Evolutionary conservation across 2,888 invertebrate species (phyloP).

Genomic region (Drosophila borealis): DNA sequence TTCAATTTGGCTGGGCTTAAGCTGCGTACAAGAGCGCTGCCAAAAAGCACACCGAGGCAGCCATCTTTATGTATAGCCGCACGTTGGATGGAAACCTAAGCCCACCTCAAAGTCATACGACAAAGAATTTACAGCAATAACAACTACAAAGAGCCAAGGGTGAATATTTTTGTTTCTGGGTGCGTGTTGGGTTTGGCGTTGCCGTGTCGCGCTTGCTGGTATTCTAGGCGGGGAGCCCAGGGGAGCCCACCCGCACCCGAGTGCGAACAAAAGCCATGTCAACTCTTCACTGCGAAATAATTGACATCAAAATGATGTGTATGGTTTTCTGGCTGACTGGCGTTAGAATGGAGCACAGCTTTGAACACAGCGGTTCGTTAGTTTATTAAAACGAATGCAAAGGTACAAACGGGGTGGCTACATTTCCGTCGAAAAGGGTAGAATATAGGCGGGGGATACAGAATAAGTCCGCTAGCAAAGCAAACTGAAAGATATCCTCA

Average conservation of each 20-base stretch:
- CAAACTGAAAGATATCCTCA: too few species aligned
- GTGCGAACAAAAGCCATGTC: slow-evolving; percentile 37
- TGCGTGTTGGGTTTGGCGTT: slow-evolving; percentile 5
- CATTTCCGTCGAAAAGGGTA: not conserved
- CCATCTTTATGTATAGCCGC: slow-evolving; percentile 1
- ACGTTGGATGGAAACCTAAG: slow-evolving; percentile 23
- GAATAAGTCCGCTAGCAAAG: too few species aligned
- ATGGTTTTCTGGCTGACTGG: slow-evolving; percentile 26
- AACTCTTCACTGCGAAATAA: slow-evolving; percentile 58
- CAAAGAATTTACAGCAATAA: slow-evolving; percentile 23
- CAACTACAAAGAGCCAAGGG: slow-evolving; percentile 26
- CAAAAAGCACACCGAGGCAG: slow-evolving; percentile 10
- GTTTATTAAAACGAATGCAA: slow-evolving; percentile 45
- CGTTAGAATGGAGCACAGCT: slow-evolving; percentile 21
- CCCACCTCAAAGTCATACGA: slow-evolving; percentile 40
- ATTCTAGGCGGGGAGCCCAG: not conserved
- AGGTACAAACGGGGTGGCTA: not conserved
- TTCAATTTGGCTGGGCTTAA: slow-evolving; percentile 22
- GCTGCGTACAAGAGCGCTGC: slow-evolving; percentile 1
- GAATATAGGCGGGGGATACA: too few species aligned
- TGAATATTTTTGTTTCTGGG: slow-evolving; percentile 21
- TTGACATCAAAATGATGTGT: slow-evolving; percentile 62
- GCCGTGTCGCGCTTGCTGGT: not conserved
- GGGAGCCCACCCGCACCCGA: not conserved
- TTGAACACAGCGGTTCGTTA: slow-evolving; percentile 30